phyloP scores from a whole-genome alignment of 2,113 vertebrate genomes.

The Aplodontia rufa region DNA sequence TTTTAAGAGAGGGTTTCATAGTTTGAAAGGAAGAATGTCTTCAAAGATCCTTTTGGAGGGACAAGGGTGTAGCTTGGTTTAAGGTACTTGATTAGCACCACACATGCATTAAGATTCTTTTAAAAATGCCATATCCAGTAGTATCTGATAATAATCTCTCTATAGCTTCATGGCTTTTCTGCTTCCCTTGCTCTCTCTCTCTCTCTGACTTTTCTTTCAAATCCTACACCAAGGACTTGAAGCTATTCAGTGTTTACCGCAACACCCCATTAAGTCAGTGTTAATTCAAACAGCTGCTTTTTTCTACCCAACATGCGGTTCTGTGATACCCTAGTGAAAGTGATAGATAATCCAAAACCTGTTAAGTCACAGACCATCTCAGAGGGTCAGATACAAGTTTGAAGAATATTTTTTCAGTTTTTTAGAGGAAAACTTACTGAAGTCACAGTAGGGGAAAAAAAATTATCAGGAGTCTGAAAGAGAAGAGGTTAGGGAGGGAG shows the following conservation, averaged over 20 bases:
- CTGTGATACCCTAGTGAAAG: constrained; percentile 23
- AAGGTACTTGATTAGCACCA: not conserved
- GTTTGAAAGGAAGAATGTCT: not conserved
- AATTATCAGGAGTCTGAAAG: not conserved
- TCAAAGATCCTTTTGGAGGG: not conserved
- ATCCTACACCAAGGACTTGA: not conserved
- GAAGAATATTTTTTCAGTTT: not conserved
- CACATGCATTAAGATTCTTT: not conserved
- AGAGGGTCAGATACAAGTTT: not conserved
- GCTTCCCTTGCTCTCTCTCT: not conserved
- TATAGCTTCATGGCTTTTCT: not conserved
- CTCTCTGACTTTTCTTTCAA: not conserved
- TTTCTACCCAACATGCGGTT: not conserved
- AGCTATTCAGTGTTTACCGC: not conserved
- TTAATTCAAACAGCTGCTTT: not conserved
- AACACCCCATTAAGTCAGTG: constrained; percentile 24
- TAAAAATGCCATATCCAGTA: not conserved
- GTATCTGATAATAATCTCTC: not conserved
- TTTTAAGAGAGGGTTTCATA: not conserved
- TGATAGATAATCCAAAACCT: not conserved
- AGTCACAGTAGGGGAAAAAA: not conserved
- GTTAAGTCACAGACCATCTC: not conserved
- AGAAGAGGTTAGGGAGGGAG: not conserved
- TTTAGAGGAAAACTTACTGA: not conserved
- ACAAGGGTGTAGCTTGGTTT: not conserved